Base-by-base conservation (phyloP, 2,888 invertebrate genomes). In the Branchinecta sandiegonensis region DNA sequence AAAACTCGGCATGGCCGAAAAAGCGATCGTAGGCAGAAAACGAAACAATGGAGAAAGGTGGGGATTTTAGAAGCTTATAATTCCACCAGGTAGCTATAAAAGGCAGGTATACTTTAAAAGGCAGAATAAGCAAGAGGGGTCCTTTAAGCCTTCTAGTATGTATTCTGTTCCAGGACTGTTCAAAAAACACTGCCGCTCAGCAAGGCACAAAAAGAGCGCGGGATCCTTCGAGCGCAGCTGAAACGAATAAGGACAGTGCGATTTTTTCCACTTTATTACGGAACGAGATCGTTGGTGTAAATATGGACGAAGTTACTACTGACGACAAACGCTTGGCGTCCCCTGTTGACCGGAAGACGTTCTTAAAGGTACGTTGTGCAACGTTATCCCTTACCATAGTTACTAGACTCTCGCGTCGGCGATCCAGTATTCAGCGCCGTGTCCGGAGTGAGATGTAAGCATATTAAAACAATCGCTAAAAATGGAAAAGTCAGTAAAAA, bases 301-400 rank as follows among this genome's bases (percentile, higher is more conserved):
- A 56, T 56, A 56, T 56, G n/a, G 63, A 56, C 63, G 63, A 56
- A n/a, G 63, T 56, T n/a, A 56, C 63, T n/a, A 10, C 8, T 56
- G 63, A 56, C 23, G 63, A 56, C n/a, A 56, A 56, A 56, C n/a
- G 63, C 9, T 11, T 56, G 23, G 63, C 63, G 23, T 56, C 63
- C 14, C 63, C 63, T 56, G 23, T 56, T 56, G 63, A 56, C n/a
- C 63, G 63, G 23, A 56, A 23, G n/a, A 17, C 63, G 10, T 56
- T 56, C 23, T 56, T 56, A 56, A 56, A 56, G 63, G 63, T 56
- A 17, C n/a, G 63, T 56, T 9, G 10, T 56, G n/a, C 23, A 2
- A 9, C 9, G 14, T 56, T 56, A n/a, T 56, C 1, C 1, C 0
- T 56, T 23, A 56, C 14, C 14, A 14, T 14, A 56, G 14, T 56